A percentile compares a stretch with the other conserved stretches of the same genome.
phyloP scores from a whole-genome alignment of 1,140 invertebrate genomes.

The Drosophila cardini region DNA sequence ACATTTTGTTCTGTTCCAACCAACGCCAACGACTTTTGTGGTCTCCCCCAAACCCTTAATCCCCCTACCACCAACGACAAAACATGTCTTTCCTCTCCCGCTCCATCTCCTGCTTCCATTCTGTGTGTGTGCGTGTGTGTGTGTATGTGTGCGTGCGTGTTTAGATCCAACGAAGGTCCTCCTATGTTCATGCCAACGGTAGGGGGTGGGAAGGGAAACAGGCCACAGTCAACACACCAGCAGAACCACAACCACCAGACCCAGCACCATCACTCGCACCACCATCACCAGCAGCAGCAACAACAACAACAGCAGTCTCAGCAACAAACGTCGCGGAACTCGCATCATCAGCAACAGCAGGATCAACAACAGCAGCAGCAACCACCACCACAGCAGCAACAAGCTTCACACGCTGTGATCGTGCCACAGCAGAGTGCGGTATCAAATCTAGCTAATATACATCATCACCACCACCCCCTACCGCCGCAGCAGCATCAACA shows the following conservation, averaged over 20 bases:
- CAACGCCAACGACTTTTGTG: constrained; percentile 36
- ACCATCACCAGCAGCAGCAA: constrained; percentile 52
- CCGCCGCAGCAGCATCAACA: constrained; percentile 53
- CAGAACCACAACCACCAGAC: constrained; percentile 63
- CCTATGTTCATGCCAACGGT: constrained; percentile 82
- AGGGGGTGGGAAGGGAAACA: constrained; percentile 84
- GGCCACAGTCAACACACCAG: constrained; percentile 76
- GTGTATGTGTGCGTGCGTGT: constrained; percentile 41
- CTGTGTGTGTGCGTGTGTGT: constrained; percentile 55
- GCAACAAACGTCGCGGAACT: constrained; percentile 24
- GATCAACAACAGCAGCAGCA: constrained; percentile 38
- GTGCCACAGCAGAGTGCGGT: constrained; percentile 38
- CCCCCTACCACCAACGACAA: not conserved
- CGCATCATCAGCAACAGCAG: constrained; percentile 36
- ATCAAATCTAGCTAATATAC: constrained; percentile 37
- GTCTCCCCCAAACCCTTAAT: not conserved
- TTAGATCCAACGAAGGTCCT: constrained; percentile 81
- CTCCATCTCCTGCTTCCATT: constrained; percentile 19
- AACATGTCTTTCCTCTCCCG: constrained; percentile 15
- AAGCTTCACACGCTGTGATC: constrained; percentile 56
- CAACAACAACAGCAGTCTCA: constrained; percentile 38
- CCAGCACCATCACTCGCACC: constrained; percentile 64
- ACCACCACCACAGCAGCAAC: constrained; percentile 28
- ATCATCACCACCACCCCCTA: constrained; percentile 45
- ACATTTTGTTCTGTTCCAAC: constrained; percentile 67